Conservation (phyloP, 2,113 vertebrate species). For the Crocuta crocuta region DNA sequence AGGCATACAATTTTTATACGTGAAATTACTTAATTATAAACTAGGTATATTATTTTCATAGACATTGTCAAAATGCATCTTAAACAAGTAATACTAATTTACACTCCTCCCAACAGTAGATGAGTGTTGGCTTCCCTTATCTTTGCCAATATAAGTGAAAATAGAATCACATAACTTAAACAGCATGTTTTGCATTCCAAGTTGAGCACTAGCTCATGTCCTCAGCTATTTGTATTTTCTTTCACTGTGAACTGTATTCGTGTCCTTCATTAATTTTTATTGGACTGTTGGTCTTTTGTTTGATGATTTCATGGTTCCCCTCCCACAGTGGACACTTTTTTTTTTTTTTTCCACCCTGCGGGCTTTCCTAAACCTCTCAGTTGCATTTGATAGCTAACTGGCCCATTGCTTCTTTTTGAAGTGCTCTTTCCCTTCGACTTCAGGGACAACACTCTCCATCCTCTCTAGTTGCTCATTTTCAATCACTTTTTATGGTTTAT, state of each 20-base stretch:
- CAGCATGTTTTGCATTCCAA: neutral
- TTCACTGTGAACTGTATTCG: neutral
- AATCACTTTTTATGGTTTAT: neutral
- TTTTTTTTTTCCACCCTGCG: too few species aligned
- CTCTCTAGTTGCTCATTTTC: neutral
- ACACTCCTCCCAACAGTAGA: neutral
- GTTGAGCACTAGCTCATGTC: neutral
- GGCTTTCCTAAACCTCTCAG: neutral
- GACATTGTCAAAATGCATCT: neutral
- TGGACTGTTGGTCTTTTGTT: neutral
- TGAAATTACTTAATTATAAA: conserved; percentile 15
- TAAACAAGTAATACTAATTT: neutral
- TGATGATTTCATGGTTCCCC: neutral
- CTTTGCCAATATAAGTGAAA: conserved; percentile 2
- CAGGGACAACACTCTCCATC: neutral
- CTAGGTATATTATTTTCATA: neutral
- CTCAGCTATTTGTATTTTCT: neutral
- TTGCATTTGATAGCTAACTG: neutral
- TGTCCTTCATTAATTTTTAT: neutral
- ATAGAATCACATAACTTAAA: neutral
- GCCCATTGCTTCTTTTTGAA: neutral
- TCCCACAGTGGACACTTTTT: neutral
- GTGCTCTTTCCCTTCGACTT: neutral
- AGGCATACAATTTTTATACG: neutral
- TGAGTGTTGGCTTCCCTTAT: neutral